Percentiles rank a stretch among this genome's conserved stretches.
Conservation (phyloP, 2,113 vertebrate species). For the Gobius niger region DNA sequence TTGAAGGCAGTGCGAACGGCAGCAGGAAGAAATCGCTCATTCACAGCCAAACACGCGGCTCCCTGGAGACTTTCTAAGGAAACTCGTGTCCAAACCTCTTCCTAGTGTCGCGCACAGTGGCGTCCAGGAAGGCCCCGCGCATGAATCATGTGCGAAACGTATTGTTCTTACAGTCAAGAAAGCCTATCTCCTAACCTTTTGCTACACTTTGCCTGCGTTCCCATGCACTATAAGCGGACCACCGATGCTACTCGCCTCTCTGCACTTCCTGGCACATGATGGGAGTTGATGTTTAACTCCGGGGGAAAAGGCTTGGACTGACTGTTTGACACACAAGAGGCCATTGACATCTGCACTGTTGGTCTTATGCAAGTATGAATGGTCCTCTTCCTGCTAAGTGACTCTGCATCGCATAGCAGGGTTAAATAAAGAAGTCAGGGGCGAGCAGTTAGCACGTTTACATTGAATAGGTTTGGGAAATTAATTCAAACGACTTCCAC, state of each 20-base stretch:
- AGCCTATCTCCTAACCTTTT: constrained; percentile 49
- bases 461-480: neutral
- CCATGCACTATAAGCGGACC: constrained; percentile 64
- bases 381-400: constrained; percentile 1
- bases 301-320: constrained; percentile 6
- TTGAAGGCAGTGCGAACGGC: constrained; percentile 21
- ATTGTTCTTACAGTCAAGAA: constrained; percentile 69
- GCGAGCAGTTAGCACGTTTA: neutral
- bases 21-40: constrained; percentile 59
- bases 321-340: constrained; percentile 17
- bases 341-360: constrained; percentile 5
- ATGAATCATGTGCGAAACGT: constrained; percentile 70
- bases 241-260: constrained; percentile 18
- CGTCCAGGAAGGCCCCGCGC: constrained; percentile 58
- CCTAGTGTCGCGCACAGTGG: constrained; percentile 35
- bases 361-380: constrained; percentile 8
- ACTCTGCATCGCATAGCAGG: neutral
- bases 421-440: neutral
- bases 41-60: constrained; percentile 7
- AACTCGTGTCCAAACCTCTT: constrained; percentile 50
- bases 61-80: constrained; percentile 33
- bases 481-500: neutral
- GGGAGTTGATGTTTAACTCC: constrained; percentile 46
- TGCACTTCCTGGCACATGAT: constrained; percentile 40
- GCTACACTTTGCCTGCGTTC: constrained; percentile 49